These are phyloP conservation scores for Blastobasis lacticolella DNA, from an alignment of 2,888 invertebrate species.

Conservation along the genomic window DNA sequence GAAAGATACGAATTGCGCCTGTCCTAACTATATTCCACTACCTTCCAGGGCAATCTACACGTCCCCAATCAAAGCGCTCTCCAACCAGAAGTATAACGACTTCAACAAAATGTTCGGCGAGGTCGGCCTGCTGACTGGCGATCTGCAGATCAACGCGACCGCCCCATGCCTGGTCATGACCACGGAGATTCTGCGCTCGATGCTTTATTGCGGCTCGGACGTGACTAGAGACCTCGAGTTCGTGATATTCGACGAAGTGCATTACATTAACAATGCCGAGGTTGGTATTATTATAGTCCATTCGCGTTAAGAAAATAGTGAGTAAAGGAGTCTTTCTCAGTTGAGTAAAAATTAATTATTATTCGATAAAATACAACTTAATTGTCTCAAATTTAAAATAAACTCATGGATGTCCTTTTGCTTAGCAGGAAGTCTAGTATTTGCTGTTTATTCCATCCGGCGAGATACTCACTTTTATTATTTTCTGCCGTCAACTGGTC, in stretches of 20 bases:
- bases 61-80: slow-evolving; percentile 98
- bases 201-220: slow-evolving; percentile 96
- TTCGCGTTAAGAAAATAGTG: too few species aligned
- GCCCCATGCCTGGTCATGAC: slow-evolving; percentile 99
- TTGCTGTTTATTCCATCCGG: too few species aligned
- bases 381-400: too few species aligned
- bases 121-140: slow-evolving; percentile 95
- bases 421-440: too few species aligned
- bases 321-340: too few species aligned
- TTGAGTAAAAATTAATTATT: too few species aligned
- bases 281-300: slow-evolving; percentile 66
- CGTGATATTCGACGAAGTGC: slow-evolving; percentile 99
- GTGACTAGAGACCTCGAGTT: slow-evolving; percentile 97
- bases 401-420: too few species aligned
- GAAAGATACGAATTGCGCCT: too few species aligned
- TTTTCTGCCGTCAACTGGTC: too few species aligned
- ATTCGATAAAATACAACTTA: too few species aligned
- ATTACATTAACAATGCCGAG: slow-evolving; percentile 97
- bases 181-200: slow-evolving; percentile 97
- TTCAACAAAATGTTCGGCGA: slow-evolving; percentile 94
- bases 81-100: slow-evolving; percentile 99
- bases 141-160: slow-evolving; percentile 94
- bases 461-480: too few species aligned
- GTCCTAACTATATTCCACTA: background rate
- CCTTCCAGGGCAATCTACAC: slow-evolving; percentile 91